These are phyloP conservation scores for Beaufortia kweichowensis DNA, from an alignment of 2,113 vertebrate genomes.

Conservation along the genomic window DNA sequence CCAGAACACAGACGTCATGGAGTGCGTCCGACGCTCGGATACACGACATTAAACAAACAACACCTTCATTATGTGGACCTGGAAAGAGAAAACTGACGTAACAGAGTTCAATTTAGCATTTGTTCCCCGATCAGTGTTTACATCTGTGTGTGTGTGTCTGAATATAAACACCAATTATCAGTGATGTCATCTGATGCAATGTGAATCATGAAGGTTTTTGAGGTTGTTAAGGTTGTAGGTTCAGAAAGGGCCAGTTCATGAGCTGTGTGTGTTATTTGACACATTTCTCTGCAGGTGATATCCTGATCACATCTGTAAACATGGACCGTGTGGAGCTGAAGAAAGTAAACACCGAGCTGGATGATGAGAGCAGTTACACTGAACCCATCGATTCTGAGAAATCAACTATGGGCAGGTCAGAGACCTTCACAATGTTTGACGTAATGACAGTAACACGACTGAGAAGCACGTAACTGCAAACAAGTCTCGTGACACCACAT, in stretches of 20 bases:
- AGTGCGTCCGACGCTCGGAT: slow-evolving; percentile 7
- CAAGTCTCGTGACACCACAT: too few relatives aligned
- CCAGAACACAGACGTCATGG: not conserved
- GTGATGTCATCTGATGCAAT: not conserved
- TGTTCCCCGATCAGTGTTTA: too few relatives aligned
- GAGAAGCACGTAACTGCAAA: too few relatives aligned
- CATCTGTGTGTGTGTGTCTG: not conserved
- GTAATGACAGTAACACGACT: too few relatives aligned
- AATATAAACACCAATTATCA: not conserved
- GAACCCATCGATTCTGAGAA: slow-evolving; percentile 79
- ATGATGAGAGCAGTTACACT: slow-evolving; percentile 86
- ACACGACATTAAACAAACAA: slow-evolving; percentile 4
- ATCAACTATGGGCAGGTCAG: slow-evolving; percentile 82
- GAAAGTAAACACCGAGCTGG: slow-evolving; percentile 82
- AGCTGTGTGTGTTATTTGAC: too few relatives aligned
- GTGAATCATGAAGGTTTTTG: not conserved
- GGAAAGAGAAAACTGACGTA: not conserved
- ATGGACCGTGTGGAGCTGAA: slow-evolving; percentile 91
- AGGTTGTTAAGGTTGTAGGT: not conserved
- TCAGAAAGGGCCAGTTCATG: not conserved
- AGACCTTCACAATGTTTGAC: not conserved
- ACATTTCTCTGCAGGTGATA: not conserved
- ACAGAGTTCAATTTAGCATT: not conserved
- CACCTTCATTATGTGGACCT: not conserved
- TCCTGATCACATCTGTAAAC: slow-evolving; percentile 45